These are phyloP conservation scores for Athalia rosae DNA, from an alignment of 2,888 invertebrate species.

Conservation along the genomic window DNA sequence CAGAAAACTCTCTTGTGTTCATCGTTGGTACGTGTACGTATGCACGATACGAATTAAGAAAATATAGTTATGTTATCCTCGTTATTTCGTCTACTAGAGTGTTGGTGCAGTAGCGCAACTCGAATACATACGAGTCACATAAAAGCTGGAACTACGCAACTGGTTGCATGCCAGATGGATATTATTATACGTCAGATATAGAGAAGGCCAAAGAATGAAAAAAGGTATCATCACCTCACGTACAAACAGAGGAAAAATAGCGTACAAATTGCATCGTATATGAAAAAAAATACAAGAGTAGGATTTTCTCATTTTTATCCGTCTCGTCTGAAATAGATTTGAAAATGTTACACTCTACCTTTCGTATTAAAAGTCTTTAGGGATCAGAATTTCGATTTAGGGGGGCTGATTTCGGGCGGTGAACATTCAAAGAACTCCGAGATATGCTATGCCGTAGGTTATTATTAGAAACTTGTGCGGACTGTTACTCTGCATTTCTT, in stretches of 20 bases:
- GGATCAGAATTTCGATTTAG: too few relatives aligned
- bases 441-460: too few relatives aligned
- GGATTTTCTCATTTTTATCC: too few relatives aligned
- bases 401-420: too few relatives aligned
- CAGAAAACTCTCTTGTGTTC: slow-evolving; percentile 12
- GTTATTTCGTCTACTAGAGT: neutral
- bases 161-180: slow-evolving; percentile 14
- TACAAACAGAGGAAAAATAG: neutral
- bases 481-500: too few relatives aligned
- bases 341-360: too few relatives aligned
- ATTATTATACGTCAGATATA: slow-evolving; percentile 21
- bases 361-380: too few relatives aligned
- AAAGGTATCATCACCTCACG: neutral
- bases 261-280: neutral
- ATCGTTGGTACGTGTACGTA: neutral
- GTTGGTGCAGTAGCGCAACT: neutral
- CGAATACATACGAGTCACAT: neutral
- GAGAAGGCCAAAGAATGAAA: neutral
- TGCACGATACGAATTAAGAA: neutral
- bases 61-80: neutral
- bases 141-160: neutral
- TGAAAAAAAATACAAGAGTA: too few relatives aligned
- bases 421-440: too few relatives aligned
- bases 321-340: too few relatives aligned
- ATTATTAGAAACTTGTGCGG: too few relatives aligned